phyloP scores from a whole-genome alignment of 2,888 invertebrate species.

The Sarcophaga caerulescens region DNA sequence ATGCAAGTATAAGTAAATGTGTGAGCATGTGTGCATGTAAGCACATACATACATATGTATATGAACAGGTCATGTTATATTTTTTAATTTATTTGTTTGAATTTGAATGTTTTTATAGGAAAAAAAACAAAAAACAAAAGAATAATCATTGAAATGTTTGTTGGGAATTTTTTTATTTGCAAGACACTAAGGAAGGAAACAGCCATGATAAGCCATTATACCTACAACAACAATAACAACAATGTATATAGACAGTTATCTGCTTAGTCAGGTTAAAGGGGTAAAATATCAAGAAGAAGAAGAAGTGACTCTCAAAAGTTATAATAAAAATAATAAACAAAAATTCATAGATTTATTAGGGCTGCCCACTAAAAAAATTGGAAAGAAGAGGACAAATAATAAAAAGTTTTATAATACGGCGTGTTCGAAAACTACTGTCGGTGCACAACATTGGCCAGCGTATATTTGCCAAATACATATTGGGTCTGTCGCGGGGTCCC shows the following conservation, averaged over 20 bases:
- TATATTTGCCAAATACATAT: constrained; percentile 98
- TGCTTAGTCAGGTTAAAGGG: constrained; percentile 1
- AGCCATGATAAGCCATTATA: constrained; percentile 70
- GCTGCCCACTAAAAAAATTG: background rate
- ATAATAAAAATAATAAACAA: constrained; percentile 37
- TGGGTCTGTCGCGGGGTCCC: constrained; percentile 98
- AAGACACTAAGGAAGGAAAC: constrained; percentile 69
- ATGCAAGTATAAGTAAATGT: constrained; percentile 16
- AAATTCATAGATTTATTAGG: constrained; percentile 31
- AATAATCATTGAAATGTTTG: constrained; percentile 69
- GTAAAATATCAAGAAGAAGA: constrained; percentile 53
- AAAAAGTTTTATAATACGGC: constrained; percentile 83
- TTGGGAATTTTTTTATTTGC: constrained; percentile 25
- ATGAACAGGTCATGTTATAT: constrained; percentile 56
- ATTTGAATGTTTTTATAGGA: constrained; percentile 48
- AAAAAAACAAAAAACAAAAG: constrained; percentile 64
- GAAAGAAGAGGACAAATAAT: background rate
- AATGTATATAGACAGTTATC: background rate
- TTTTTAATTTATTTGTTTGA: constrained; percentile 61
- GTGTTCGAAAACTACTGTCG: constrained; percentile 95
- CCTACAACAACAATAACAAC: constrained; percentile 57
- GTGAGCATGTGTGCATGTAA: background rate
- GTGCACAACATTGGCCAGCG: constrained; percentile 99
- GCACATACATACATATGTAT: no score
- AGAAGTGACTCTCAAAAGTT: background rate